These are phyloP conservation scores for Epinephelus fuscoguttatus DNA, from an alignment of 2,113 vertebrate species.

Conservation along the genomic window DNA sequence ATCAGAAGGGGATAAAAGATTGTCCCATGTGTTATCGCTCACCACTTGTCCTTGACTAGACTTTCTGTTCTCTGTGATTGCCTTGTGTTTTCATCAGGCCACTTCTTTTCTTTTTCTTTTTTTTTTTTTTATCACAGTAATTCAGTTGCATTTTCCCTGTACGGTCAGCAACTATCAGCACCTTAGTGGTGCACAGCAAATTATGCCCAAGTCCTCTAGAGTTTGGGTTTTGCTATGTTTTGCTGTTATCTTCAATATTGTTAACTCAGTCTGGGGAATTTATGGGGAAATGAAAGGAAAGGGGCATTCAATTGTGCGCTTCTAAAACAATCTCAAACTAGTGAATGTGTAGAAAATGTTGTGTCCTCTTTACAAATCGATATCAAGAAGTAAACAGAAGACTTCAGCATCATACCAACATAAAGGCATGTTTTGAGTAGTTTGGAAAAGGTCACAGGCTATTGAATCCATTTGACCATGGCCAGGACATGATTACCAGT, in stretches of 20 bases:
- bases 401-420: background rate
- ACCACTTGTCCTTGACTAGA: slow-evolving; percentile 68
- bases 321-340: slow-evolving; percentile 12
- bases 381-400: background rate
- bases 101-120: slow-evolving; percentile 45
- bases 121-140: slow-evolving; percentile 69
- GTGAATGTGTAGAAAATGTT: background rate
- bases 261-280: slow-evolving; percentile 24
- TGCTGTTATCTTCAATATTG: slow-evolving; percentile 40
- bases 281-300: slow-evolving; percentile 15
- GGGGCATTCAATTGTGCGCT: slow-evolving; percentile 2
- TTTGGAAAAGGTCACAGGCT: background rate
- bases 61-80: slow-evolving; percentile 68
- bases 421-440: slow-evolving; percentile 1
- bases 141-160: slow-evolving; percentile 59
- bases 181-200: slow-evolving; percentile 50
- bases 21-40: slow-evolving; percentile 65
- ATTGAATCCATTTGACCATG: slow-evolving; percentile 30
- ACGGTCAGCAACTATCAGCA: slow-evolving; percentile 62
- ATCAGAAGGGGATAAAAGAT: slow-evolving; percentile 75
- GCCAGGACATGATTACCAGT: background rate
- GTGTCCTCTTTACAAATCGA: background rate
- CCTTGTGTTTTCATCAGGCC: slow-evolving; percentile 68
- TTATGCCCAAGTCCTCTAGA: slow-evolving; percentile 41
- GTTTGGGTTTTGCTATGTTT: slow-evolving; percentile 48